These are phyloP conservation scores for Calliopum simillimum DNA, from an alignment of 2,888 invertebrate genomes.

Conservation along the genomic window DNA sequence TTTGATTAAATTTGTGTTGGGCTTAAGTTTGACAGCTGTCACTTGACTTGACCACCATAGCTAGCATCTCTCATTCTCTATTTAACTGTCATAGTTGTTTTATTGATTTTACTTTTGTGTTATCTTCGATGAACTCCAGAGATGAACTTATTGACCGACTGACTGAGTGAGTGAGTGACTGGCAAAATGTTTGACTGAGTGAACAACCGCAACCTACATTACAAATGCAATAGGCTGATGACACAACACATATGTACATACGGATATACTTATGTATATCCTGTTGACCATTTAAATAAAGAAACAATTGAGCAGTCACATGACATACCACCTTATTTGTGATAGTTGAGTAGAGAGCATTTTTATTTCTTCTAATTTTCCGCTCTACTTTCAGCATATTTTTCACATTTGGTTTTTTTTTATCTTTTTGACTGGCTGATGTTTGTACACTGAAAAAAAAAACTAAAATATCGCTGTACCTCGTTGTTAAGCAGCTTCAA, in stretches of 20 bases:
- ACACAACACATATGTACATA: no score
- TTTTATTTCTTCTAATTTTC: conserved; percentile 7
- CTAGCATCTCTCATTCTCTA: not conserved
- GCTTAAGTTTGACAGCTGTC: conserved; percentile 22
- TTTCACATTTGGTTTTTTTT: no score
- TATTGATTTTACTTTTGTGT: no score
- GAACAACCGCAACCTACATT: no score
- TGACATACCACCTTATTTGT: not conserved
- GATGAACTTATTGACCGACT: no score
- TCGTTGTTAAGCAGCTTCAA: no score
- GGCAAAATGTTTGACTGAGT: no score
- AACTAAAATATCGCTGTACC: no score
- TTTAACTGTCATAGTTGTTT: no score
- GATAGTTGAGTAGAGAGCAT: not conserved
- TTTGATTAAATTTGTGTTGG: conserved; percentile 23
- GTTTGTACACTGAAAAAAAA: no score
- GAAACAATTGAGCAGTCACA: not conserved
- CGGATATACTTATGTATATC: no score
- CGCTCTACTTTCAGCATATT: conserved; percentile 5
- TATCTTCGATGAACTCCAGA: not conserved
- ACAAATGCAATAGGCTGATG: not conserved
- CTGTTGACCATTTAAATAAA: not conserved
- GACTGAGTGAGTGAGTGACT: not conserved
- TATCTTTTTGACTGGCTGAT: not conserved
- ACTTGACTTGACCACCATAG: not conserved